Conservation (phyloP, 2,797 vertebrate genomes). For the Sebastes matsubarae region DNA sequence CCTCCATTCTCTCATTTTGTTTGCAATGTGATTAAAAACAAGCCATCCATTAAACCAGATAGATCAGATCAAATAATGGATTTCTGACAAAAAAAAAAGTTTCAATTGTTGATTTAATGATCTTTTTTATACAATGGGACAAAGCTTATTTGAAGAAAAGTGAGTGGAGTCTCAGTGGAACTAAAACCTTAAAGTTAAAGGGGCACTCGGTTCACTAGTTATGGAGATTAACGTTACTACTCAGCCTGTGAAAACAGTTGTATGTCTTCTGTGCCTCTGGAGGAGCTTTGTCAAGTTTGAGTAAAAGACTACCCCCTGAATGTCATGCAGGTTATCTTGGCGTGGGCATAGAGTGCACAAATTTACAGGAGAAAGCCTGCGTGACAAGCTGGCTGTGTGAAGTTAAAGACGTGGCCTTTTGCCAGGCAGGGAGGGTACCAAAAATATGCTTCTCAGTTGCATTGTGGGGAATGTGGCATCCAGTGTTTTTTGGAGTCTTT, state of each 20-base stretch:
- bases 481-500: not conserved
- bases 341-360: not conserved
- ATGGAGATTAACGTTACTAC: not conserved
- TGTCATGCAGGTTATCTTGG: not conserved
- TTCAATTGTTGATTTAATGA: not conserved
- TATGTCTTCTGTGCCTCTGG: not conserved
- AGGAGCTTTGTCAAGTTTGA: not conserved
- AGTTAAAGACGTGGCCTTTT: not conserved
- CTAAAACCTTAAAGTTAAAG: not conserved
- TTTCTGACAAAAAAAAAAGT: not conserved
- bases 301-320: not conserved
- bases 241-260: not conserved
- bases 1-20: conserved; percentile 5
- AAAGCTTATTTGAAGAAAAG: not conserved
- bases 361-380: not conserved
- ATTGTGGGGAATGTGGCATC: not conserved
- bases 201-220: not conserved
- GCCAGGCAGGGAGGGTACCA: not conserved
- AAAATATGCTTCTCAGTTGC: not conserved
- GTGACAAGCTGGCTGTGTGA: not conserved
- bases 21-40: not conserved
- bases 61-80: not conserved
- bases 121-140: not conserved
- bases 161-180: not conserved
- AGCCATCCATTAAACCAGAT: not conserved